A percentile compares a stretch with the other conserved stretches of the same genome.
Conservation (phyloP, 2,113 vertebrate genomes). For the Alouatta palliata region DNA sequence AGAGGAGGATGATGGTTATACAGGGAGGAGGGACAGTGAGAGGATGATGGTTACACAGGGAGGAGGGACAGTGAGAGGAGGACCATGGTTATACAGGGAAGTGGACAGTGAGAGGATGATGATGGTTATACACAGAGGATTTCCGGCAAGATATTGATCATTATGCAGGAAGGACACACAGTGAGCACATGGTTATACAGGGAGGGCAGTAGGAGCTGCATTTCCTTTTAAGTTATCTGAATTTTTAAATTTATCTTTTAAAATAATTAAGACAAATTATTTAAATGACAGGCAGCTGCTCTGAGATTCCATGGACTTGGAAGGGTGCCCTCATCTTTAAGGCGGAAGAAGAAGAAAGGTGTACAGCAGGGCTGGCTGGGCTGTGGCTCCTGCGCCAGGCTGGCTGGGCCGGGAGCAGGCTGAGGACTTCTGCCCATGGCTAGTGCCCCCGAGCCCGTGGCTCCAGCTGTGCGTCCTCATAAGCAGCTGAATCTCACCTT, state of each 20-base stretch:
- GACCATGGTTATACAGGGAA: too few relatives aligned
- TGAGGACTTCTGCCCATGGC: rapidly evolving
- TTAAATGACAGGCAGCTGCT: not conserved
- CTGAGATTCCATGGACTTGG: not conserved
- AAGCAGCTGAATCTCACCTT: not conserved
- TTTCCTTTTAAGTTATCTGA: not conserved
- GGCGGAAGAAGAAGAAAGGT: not conserved
- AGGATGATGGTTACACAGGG: too few relatives aligned
- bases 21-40: too few relatives aligned
- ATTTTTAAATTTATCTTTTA: not conserved
- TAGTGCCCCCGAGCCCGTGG: rapidly evolving
- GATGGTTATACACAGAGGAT: too few relatives aligned
- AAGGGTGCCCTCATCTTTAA: not conserved
- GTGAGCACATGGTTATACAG: too few relatives aligned
- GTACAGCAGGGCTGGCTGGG: not conserved
- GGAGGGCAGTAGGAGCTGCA: not conserved
- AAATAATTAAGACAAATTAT: not conserved
- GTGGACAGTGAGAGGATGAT: too few relatives aligned
- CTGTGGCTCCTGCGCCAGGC: too few relatives aligned
- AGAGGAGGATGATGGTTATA: too few relatives aligned
- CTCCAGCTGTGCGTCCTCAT: not conserved
- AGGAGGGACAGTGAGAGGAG: too few relatives aligned
- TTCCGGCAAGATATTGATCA: too few relatives aligned
- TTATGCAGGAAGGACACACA: too few relatives aligned
- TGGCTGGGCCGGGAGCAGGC: not conserved